Evolutionary conservation across 2,797 vertebrate species (phyloP).

Genomic region (Ataeniobius toweri): DNA sequence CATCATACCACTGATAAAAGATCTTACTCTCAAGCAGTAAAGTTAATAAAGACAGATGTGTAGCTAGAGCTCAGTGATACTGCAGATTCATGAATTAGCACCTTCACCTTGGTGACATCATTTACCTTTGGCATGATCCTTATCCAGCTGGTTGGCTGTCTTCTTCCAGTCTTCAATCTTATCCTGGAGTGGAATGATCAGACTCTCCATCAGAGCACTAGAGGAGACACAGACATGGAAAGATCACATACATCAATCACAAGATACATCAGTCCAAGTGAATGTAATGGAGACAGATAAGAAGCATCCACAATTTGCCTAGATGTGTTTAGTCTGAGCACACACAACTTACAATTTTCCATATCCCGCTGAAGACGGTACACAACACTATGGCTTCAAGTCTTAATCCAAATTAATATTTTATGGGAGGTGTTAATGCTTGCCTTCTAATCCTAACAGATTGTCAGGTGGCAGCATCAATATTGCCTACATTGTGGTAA

Average conservation of each 20-base stretch:
- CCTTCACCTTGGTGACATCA: neutral
- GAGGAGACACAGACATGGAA: slow-evolving; percentile 9
- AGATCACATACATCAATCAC: neutral
- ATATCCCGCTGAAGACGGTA: no score
- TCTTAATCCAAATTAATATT: neutral
- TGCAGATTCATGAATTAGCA: neutral
- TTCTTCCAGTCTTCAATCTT: slow-evolving; percentile 99
- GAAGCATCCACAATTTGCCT: neutral
- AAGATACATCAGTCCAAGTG: neutral
- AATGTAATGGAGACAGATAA: fast-evolving
- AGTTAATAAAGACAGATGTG: neutral
- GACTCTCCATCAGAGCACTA: slow-evolving; percentile 95
- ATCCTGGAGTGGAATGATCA: slow-evolving; percentile 95
- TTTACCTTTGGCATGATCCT: slow-evolving; percentile 96
- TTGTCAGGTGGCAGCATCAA: neutral
- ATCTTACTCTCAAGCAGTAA: no score
- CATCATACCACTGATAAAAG: no score
- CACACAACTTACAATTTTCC: no score
- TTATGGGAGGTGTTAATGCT: neutral
- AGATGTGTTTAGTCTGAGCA: neutral
- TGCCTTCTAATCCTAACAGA: no score
- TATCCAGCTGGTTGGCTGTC: slow-evolving; percentile 94
- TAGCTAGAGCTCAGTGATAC: neutral
- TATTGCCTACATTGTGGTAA: neutral
- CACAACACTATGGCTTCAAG: no score